Evolutionary conservation across 2,888 invertebrate genomes (phyloP).

Genomic region (Ophioninae sp.): DNA sequence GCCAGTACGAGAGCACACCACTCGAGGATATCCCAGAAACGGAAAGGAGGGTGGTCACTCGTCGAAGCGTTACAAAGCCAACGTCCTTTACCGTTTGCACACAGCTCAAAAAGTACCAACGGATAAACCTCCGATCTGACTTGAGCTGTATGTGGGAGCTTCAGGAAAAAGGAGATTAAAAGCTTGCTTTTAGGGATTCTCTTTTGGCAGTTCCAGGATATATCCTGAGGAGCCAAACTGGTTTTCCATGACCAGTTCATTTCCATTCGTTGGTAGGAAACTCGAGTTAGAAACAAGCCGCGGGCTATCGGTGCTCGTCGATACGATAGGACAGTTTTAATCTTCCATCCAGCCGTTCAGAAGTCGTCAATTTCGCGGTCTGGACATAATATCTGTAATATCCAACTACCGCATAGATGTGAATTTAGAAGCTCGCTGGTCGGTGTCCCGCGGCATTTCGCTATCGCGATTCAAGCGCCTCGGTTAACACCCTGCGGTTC

Average conservation of each 20-base stretch:
- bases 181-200: slow-evolving; percentile 39
- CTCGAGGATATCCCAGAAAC: neutral
- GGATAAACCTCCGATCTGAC: slow-evolving; percentile 18
- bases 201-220: slow-evolving; percentile 10
- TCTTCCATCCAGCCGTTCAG: neutral
- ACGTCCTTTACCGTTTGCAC: neutral
- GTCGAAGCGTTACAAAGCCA: slow-evolving; percentile 12
- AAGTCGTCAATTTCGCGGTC: slow-evolving; percentile 11
- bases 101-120: neutral
- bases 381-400: neutral
- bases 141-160: neutral
- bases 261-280: slow-evolving; percentile 21
- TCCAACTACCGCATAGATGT: neutral
- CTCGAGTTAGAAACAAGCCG: slow-evolving; percentile 35
- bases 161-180: slow-evolving; percentile 30
- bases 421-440: slow-evolving; percentile 11
- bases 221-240: slow-evolving; percentile 6
- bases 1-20: neutral
- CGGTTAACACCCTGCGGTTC: slow-evolving; percentile 18
- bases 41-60: neutral
- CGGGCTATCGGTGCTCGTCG: neutral
- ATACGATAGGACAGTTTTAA: neutral
- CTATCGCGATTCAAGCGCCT: slow-evolving; percentile 40
- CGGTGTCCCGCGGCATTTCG: slow-evolving; percentile 3
- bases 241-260: slow-evolving; percentile 27